Percentiles rank a stretch among this genome's conserved stretches.
These are phyloP conservation scores for Leptonema lineaticorne DNA, from an alignment of 1,140 invertebrate genomes.

Conservation along the genomic window DNA sequence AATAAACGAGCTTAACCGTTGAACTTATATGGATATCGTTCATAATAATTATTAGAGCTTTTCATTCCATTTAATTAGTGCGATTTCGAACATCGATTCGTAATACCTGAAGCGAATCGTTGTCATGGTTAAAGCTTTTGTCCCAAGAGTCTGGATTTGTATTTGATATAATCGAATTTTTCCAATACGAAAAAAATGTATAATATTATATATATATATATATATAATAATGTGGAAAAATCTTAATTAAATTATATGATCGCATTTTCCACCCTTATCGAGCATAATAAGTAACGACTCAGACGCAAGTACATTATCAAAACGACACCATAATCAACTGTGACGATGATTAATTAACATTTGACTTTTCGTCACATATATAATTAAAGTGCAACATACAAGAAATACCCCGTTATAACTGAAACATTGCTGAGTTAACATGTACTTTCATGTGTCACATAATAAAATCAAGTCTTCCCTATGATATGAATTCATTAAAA, in stretches of 20 bases:
- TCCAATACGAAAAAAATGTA: too few relatives aligned
- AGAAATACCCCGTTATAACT: not conserved
- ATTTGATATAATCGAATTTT: slow-evolving; percentile 14
- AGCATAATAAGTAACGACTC: too few relatives aligned
- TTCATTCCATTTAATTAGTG: slow-evolving; percentile 19
- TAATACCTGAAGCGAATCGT: slow-evolving; percentile 4
- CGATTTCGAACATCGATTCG: not conserved
- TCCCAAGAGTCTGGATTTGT: slow-evolving; percentile 25
- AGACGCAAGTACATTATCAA: too few relatives aligned
- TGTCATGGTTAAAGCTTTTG: slow-evolving; percentile 17
- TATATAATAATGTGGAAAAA: too few relatives aligned
- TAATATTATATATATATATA: too few relatives aligned
- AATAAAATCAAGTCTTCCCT: not conserved
- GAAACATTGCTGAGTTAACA: not conserved
- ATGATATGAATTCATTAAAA: not conserved
- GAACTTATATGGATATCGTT: too few relatives aligned
- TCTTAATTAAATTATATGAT: too few relatives aligned
- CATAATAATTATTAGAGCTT: too few relatives aligned
- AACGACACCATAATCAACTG: not conserved
- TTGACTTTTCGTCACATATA: not conserved
- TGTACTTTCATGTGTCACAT: not conserved
- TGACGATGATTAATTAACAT: slow-evolving; percentile 32
- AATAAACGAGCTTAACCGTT: too few relatives aligned
- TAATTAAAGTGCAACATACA: slow-evolving; percentile 21
- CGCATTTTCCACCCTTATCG: not conserved